These are phyloP conservation scores for Drosophila ustulata DNA, from an alignment of 2,888 invertebrate genomes.

Conservation along the genomic window DNA sequence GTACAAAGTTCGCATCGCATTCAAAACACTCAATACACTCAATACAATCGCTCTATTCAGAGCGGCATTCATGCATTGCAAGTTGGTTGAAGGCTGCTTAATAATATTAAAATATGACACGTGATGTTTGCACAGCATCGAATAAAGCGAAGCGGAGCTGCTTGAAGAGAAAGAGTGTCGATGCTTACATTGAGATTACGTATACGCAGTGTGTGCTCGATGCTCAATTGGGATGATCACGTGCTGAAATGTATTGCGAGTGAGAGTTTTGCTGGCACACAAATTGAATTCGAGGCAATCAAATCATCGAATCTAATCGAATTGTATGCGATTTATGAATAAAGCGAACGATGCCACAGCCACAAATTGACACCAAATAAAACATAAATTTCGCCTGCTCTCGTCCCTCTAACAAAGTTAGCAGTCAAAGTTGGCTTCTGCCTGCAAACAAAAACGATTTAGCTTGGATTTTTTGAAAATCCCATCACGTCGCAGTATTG, in stretches of 20 bases:
- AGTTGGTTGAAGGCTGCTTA: slow-evolving; percentile 7
- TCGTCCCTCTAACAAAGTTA: slow-evolving; percentile 69
- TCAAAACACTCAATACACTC: background rate
- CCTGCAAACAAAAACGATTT: slow-evolving; percentile 71
- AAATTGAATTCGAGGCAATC: slow-evolving; percentile 70
- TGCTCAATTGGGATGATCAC: slow-evolving; percentile 49
- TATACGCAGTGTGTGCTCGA: slow-evolving; percentile 19
- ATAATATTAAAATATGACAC: slow-evolving; percentile 17
- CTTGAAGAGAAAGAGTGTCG: slow-evolving; percentile 5
- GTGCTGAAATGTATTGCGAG: slow-evolving; percentile 48
- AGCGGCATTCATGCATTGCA: background rate
- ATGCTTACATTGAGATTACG: slow-evolving; percentile 2
- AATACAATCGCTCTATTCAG: background rate
- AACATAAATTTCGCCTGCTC: slow-evolving; percentile 63
- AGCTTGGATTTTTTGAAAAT: slow-evolving; percentile 72
- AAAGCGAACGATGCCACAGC: slow-evolving; percentile 68
- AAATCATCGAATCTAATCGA: slow-evolving; percentile 69
- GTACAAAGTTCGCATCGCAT: background rate
- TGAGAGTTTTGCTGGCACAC: slow-evolving; percentile 22
- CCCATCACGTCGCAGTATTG: slow-evolving; percentile 69
- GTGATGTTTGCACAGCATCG: slow-evolving; percentile 8
- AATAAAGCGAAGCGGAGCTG: slow-evolving; percentile 1
- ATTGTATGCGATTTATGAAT: slow-evolving; percentile 68
- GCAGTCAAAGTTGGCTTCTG: slow-evolving; percentile 68
- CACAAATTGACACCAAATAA: slow-evolving; percentile 74